A percentile compares a stretch with the other conserved stretches of the same genome.
phyloP scores from a whole-genome alignment of 2,113 vertebrate species.

The Hydropotes inermis region DNA sequence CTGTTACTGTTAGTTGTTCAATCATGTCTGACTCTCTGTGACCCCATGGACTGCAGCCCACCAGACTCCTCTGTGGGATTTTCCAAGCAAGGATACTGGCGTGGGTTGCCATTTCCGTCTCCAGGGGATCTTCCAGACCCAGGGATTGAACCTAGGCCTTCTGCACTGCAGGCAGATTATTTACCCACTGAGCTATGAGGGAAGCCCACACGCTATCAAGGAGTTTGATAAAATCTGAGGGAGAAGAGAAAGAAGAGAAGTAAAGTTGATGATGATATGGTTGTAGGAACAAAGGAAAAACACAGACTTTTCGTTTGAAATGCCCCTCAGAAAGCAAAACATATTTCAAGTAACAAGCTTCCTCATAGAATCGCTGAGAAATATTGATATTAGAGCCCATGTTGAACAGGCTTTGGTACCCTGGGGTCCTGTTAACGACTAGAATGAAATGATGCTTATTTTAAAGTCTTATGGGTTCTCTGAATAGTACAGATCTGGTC shows the following conservation, averaged over 20 bases:
- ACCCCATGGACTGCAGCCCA: neutral
- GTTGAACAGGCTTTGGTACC: neutral
- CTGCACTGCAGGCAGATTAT: neutral
- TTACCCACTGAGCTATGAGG: neutral
- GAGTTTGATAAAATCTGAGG: neutral
- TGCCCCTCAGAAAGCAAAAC: neutral
- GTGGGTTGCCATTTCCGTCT: neutral
- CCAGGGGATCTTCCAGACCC: neutral
- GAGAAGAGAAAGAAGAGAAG: neutral
- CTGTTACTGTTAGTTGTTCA: neutral
- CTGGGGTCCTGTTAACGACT: neutral
- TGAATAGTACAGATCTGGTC: neutral
- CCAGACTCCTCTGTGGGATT: neutral
- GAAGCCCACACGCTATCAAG: neutral
- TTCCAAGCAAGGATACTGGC: neutral
- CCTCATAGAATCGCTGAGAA: neutral
- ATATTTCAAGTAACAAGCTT: neutral
- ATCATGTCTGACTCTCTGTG: neutral
- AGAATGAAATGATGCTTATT: neutral
- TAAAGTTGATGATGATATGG: neutral
- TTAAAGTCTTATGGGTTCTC: neutral
- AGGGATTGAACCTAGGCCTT: accelerated
- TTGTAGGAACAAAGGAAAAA: neutral
- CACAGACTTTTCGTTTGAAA: neutral
- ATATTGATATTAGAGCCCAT: neutral